Evolutionary conservation across 1,140 invertebrate genomes (phyloP), one percentile per base, ranked within the genome.

Genomic region (Penaeus japonicus): DNA sequence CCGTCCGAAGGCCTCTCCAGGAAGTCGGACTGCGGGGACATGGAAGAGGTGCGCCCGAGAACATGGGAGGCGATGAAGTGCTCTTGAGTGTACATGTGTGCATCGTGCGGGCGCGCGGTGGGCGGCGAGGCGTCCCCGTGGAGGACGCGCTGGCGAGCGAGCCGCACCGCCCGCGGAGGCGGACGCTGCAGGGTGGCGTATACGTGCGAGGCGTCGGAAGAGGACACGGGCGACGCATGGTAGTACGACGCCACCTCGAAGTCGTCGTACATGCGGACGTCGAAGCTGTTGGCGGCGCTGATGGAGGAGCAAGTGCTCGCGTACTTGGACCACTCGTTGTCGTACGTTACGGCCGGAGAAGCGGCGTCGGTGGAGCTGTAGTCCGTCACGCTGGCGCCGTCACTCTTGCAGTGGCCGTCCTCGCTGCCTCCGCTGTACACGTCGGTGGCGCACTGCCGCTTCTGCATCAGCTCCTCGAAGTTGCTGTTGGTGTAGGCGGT

Each of bases 191-290:
- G 39, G 20, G 89, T 89, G 35, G 87, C 86, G 83, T 90, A 90
- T 24, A 90, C 59, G 47, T 90, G 83, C 32, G 87, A 81, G 17
- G 87, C 70, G n/a, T 75, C 89, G 22, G 86, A 47, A 22, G 89
- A 81, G 27, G 84, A 65, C n/a, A 75, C 65, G 17, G 65, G 54
- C n/a, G 87, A 65, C 3, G 89, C 65, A n/a, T 90, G 83, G 77
- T 90, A 90, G 65, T 90, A 90, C 24, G 89, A 89, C 22, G 89
- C 83, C 35, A 90, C 89, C 54, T 90, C 89, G 53, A 86, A 89
- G 85, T 90, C 89, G 55, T 90, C 89, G 35, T 90, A 90, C 87
- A 90, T 90, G 35, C 89, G 47, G 1, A 88, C 88, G 65, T 90
- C 89, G 55, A 90, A 90, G 59, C 85, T 89, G 75, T 88, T 88